phyloP scores from a whole-genome alignment of 2,888 invertebrate genomes.

The Napeogenes inachia region DNA sequence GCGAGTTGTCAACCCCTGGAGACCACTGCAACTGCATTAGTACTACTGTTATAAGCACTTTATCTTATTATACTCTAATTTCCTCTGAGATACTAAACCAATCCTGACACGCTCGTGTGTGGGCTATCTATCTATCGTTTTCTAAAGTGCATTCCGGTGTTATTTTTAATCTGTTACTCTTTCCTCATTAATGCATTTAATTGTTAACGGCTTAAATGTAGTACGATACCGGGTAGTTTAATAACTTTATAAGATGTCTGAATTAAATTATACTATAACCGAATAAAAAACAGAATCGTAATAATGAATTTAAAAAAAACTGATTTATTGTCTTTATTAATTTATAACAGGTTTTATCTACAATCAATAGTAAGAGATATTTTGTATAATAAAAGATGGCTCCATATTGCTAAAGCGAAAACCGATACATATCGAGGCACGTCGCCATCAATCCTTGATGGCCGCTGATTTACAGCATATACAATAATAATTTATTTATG shows the following conservation, averaged over 20 bases:
- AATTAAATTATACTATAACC: too few species aligned
- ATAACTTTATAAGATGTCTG: too few species aligned
- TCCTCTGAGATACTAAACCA: too few species aligned
- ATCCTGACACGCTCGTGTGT: neutral
- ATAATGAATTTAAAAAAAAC: too few species aligned
- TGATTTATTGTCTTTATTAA: too few species aligned
- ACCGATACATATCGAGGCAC: constrained; percentile 29
- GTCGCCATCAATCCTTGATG: constrained; percentile 35
- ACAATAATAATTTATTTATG: constrained; percentile 42
- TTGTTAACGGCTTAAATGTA: neutral
- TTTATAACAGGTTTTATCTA: neutral
- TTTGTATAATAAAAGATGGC: neutral
- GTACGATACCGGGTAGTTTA: too few species aligned
- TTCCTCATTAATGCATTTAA: constrained; percentile 4
- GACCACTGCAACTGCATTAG: too few species aligned
- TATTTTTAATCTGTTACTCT: constrained; percentile 4
- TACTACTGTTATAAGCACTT: neutral
- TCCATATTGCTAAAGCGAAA: neutral
- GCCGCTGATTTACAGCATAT: constrained; percentile 39
- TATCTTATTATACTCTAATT: too few species aligned
- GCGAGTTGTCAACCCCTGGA: too few species aligned
- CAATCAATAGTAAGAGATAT: neutral
- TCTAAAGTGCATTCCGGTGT: constrained; percentile 6
- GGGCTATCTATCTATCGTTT: neutral
- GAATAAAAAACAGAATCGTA: too few species aligned